phyloP scores from a whole-genome alignment of 2,797 vertebrate species.

The Taeniopygia guttata region DNA sequence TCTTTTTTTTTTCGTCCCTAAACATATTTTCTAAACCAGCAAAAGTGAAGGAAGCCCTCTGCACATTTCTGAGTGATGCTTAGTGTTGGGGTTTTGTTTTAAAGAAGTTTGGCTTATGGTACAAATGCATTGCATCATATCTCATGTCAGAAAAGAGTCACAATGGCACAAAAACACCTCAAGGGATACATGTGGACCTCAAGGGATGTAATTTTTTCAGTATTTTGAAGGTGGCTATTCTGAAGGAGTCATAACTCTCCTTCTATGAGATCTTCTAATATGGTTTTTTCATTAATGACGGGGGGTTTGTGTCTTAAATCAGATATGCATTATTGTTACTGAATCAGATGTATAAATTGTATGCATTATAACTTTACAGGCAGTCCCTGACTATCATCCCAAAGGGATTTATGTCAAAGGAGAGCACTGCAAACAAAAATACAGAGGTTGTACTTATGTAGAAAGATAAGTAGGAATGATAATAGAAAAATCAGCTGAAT shows the following conservation, averaged over 20 bases:
- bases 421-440: background rate
- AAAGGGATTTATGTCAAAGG: background rate
- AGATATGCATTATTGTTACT: background rate
- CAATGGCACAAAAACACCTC: background rate
- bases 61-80: background rate
- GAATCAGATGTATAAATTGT: background rate
- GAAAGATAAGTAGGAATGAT: background rate
- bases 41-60: background rate
- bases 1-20: background rate
- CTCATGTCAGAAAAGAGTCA: background rate
- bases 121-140: background rate
- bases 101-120: background rate
- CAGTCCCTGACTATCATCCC: background rate
- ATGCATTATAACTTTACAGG: background rate
- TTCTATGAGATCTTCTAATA: background rate
- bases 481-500: background rate
- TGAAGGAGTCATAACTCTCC: background rate
- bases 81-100: background rate
- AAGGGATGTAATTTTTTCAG: background rate
- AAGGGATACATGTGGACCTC: background rate
- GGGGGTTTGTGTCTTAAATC: background rate
- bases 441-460: background rate
- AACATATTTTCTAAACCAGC: background rate
- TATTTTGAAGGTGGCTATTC: background rate
- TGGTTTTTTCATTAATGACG: background rate